Conservation (phyloP, 2,888 invertebrate genomes). For the Petrolisthes manimaculis region DNA sequence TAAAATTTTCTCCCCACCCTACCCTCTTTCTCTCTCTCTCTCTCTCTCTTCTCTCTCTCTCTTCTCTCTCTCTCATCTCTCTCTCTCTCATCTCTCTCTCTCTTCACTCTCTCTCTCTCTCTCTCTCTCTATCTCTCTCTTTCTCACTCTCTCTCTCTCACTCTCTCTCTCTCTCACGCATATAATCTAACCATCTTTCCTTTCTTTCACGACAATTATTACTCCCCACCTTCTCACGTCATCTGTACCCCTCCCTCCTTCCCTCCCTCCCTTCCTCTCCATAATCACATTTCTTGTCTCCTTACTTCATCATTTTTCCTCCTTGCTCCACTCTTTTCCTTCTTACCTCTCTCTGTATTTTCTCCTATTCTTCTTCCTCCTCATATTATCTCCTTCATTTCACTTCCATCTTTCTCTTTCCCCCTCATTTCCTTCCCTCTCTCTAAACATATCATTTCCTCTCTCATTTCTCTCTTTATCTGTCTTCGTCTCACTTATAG, state of each 20-base stretch:
- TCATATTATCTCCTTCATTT: not conserved
- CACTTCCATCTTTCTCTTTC: not conserved
- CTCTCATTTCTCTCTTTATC: not conserved
- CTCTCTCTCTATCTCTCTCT: not conserved
- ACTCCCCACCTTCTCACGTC: no score
- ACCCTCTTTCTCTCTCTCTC: not conserved
- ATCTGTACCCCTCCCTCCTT: not conserved
- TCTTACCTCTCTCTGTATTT: not conserved
- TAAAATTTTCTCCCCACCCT: not conserved
- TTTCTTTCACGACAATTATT: not conserved
- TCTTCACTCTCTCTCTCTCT: no score
- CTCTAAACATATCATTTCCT: not conserved
- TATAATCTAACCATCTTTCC: not conserved
- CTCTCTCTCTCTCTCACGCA: not conserved
- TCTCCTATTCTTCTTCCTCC: not conserved
- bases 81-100: no score
- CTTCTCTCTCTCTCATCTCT: no score
- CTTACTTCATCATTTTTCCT: no score
- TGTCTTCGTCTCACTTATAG: not conserved
- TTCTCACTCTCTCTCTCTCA: not conserved
- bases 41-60: not conserved
- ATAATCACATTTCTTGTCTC: no score
- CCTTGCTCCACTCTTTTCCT: not conserved
- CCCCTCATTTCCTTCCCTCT: constrained; percentile 1
- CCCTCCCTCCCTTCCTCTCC: constrained; percentile 1